Conservation (phyloP, 1,140 invertebrate genomes). For the Drosophila truncata region DNA sequence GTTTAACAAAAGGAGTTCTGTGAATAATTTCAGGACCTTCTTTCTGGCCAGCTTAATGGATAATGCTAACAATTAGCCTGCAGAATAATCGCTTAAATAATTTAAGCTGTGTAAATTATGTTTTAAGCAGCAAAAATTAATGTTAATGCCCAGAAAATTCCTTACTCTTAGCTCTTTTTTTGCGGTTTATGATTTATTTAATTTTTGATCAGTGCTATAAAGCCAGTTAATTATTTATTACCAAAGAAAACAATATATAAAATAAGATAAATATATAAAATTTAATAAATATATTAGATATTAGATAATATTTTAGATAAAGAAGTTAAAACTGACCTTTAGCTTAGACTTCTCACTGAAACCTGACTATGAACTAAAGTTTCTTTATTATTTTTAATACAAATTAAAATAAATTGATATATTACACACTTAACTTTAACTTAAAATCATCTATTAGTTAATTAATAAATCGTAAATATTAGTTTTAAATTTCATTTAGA, state of each 20-base stretch:
- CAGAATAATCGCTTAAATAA: constrained; percentile 11
- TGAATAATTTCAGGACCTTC: not conserved
- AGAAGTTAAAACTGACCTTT: not conserved
- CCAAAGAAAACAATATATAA: too few relatives aligned
- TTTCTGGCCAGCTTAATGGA: constrained; percentile 3
- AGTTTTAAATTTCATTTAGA: not conserved
- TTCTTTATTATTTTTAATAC: not conserved
- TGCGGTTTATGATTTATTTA: not conserved
- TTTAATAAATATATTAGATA: not conserved
- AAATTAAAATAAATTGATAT: too few relatives aligned
- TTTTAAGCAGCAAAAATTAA: not conserved
- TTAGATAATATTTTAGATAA: not conserved
- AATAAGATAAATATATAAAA: not conserved
- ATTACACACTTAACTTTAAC: not conserved
- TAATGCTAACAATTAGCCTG: constrained; percentile 2
- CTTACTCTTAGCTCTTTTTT: too few relatives aligned
- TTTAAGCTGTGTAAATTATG: not conserved
- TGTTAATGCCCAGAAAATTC: not conserved
- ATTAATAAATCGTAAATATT: not conserved
- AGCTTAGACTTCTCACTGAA: not conserved
- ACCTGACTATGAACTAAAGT: not conserved
- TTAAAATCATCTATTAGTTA: not conserved
- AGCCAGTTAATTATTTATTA: not conserved
- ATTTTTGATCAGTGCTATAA: not conserved
- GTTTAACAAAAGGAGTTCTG: constrained; percentile 29